A percentile compares a stretch with the other conserved stretches of the same genome.
Conservation (phyloP, 2,888 invertebrate species). For the Pandemis corylana region DNA sequence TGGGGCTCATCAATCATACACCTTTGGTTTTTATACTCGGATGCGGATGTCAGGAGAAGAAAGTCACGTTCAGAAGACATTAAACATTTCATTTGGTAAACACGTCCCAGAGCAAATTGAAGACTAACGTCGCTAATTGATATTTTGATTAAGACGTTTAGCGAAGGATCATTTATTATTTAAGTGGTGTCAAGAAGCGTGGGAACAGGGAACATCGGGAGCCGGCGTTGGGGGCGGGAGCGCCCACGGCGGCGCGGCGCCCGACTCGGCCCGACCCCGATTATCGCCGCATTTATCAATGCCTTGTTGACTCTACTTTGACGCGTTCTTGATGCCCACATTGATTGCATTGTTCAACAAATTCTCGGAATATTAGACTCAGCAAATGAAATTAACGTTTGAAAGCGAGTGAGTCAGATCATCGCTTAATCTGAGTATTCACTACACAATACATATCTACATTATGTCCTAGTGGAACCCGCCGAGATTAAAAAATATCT, state of each 20-base stretch:
- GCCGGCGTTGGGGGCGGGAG: conserved; percentile 22
- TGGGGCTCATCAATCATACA: conserved; percentile 54
- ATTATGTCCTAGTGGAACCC: conserved; percentile 9
- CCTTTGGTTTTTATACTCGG: conserved; percentile 33
- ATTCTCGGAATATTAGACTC: conserved; percentile 39
- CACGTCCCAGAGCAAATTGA: conserved; percentile 16
- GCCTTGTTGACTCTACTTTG: conserved; percentile 42
- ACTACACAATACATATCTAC: not conserved
- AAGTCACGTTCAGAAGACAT: conserved; percentile 36
- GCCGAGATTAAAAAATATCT: conserved; percentile 24
- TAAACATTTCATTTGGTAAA: conserved; percentile 36
- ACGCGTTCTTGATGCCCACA: conserved; percentile 67
- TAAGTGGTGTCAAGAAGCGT: conserved; percentile 47
- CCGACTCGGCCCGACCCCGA: conserved; percentile 58
- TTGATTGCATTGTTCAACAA: conserved; percentile 65
- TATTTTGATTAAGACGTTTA: conserved; percentile 17
- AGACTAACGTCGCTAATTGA: conserved; percentile 11
- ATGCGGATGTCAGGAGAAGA: conserved; percentile 40
- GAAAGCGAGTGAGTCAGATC: conserved; percentile 35
- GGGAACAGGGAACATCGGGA: conserved; percentile 47
- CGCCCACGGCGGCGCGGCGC: conserved; percentile 50
- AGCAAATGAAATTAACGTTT: conserved; percentile 22
- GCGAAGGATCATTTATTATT: conserved; percentile 27
- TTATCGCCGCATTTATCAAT: conserved; percentile 59
- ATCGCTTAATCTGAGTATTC: conserved; percentile 16